These are phyloP conservation scores for Littorina saxatilis DNA, from an alignment of 1,140 invertebrate species.

Conservation along the genomic window DNA sequence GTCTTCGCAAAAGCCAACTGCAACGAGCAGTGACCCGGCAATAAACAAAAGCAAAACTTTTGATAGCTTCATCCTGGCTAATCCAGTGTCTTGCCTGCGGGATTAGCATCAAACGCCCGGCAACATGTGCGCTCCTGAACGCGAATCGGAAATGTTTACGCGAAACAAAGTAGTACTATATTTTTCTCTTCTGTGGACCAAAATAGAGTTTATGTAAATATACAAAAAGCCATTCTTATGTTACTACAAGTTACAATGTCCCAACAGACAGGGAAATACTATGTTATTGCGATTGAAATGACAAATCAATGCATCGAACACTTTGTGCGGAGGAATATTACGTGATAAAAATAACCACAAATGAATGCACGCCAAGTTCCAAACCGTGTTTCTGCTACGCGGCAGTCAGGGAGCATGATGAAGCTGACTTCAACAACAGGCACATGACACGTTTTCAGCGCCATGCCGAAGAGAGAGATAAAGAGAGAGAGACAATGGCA, in stretches of 20 bases:
- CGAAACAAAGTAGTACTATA: background rate
- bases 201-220: background rate
- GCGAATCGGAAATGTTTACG: background rate
- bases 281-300: too few relatives aligned
- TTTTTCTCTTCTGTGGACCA: background rate
- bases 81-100: background rate
- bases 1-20: background rate
- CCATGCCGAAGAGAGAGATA: background rate
- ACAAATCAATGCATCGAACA: background rate
- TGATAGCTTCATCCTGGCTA: background rate
- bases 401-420: background rate
- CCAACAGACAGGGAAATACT: too few relatives aligned
- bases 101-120: background rate
- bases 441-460: background rate
- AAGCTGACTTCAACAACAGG: background rate
- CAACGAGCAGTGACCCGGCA: background rate
- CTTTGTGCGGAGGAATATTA: background rate
- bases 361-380: constrained; percentile 21
- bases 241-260: too few relatives aligned
- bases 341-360: constrained; percentile 12
- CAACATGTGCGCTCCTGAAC: background rate
- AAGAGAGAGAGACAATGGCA: background rate
- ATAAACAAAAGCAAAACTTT: background rate
- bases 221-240: background rate
- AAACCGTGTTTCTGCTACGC: background rate